phyloP scores from a whole-genome alignment of 30 jellyfish, hydroid and myxozoan genomes.

The Turritopsis rubra region DNA sequence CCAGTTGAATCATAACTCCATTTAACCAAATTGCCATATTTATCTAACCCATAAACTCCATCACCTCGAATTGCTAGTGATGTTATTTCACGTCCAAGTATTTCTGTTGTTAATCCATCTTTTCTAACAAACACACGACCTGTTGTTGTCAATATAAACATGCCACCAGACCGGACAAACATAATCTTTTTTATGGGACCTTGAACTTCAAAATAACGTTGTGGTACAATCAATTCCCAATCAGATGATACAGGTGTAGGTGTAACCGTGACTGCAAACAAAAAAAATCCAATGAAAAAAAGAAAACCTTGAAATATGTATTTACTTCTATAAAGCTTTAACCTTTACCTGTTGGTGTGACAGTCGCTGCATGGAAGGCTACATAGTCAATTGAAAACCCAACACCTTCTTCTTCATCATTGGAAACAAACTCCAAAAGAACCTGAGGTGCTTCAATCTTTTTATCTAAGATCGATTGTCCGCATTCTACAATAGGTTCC shows the following conservation, averaged over 20 bases:
- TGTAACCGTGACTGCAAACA: neutral
- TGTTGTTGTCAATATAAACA: neutral
- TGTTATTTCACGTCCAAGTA: neutral
- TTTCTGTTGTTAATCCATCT: neutral
- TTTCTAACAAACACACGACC: neutral
- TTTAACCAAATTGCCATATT: neutral
- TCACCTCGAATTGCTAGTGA: neutral
- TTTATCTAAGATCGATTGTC: slow-evolving; percentile 27
- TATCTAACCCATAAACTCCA: neutral
- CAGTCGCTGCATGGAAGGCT: slow-evolving; percentile 8
- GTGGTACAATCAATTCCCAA: slow-evolving; percentile 14
- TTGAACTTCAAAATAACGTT: slow-evolving; percentile 6
- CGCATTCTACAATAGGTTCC: slow-evolving; percentile 51
- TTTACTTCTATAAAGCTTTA: no score
- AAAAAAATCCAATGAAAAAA: neutral
- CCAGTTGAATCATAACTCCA: neutral
- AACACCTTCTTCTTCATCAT: slow-evolving; percentile 25
- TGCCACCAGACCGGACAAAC: neutral
- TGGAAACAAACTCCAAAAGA: slow-evolving; percentile 65
- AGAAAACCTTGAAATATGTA: no score
- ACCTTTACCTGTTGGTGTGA: neutral
- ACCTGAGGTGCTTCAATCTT: slow-evolving; percentile 34
- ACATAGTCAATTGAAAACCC: slow-evolving; percentile 49
- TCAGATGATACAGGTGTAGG: slow-evolving; percentile 17
- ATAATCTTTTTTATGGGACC: neutral